phyloP scores from a whole-genome alignment of 1,140 invertebrate species.

The Drosophila funebris region DNA sequence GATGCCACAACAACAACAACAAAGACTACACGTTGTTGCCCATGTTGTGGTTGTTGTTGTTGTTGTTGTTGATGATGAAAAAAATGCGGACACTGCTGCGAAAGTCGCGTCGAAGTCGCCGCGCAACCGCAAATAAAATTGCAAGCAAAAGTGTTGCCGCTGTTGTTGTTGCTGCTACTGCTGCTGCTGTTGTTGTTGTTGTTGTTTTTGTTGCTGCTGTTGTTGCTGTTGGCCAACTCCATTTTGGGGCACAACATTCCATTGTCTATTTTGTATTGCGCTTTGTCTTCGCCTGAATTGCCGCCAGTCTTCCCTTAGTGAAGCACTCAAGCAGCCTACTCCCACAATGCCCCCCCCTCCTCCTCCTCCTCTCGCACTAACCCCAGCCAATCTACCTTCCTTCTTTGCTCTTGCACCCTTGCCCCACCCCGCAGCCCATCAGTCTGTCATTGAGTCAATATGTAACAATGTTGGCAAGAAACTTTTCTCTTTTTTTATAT shows the following conservation, averaged over 20 bases:
- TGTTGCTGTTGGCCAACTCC: constrained; percentile 67
- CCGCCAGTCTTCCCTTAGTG: constrained; percentile 25
- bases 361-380: background rate
- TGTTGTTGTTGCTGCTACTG: constrained; percentile 17
- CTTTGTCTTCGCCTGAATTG: constrained; percentile 53
- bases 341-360: background rate
- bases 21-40: constrained; percentile 1
- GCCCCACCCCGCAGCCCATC: background rate
- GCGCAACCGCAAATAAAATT: constrained; percentile 68
- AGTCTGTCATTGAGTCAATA: background rate
- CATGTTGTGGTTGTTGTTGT: constrained; percentile 1
- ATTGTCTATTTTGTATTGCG: constrained; percentile 73
- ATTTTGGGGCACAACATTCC: constrained; percentile 73
- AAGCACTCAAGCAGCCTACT: constrained; percentile 5
- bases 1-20: constrained; percentile 27
- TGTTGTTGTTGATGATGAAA: constrained; percentile 36
- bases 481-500: too few species aligned
- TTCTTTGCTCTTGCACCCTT: background rate
- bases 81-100: constrained; percentile 74
- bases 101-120: constrained; percentile 61
- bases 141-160: constrained; percentile 61
- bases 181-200: constrained; percentile 32
- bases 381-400: background rate
- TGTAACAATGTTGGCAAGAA: constrained; percentile 36
- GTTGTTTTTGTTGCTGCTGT: constrained; percentile 8